phyloP scores from a whole-genome alignment of 2,888 invertebrate genomes.

The Acleris sparsana region DNA sequence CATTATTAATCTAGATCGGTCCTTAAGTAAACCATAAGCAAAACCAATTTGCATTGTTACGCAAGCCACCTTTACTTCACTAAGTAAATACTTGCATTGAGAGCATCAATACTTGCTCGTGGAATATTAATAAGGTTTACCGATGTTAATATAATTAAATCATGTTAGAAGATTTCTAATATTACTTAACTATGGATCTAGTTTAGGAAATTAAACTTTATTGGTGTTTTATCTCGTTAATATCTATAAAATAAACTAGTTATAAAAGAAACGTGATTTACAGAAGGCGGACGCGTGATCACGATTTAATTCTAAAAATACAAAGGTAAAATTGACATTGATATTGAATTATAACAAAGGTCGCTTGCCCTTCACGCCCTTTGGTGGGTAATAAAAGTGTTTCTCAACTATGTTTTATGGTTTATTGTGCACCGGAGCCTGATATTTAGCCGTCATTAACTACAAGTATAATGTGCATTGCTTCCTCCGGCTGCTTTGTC shows the following conservation, averaged over 20 bases:
- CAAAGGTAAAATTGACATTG: conserved; percentile 9
- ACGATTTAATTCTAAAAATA: conserved; percentile 1
- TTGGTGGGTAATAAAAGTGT: conserved; percentile 29
- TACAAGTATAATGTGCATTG: conserved; percentile 29
- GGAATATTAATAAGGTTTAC: conserved; percentile 35
- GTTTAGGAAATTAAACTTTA: conserved; percentile 22
- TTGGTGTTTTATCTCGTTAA: conserved; percentile 7
- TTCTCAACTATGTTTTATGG: conserved; percentile 33
- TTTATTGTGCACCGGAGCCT: conserved; percentile 29
- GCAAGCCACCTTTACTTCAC: conserved; percentile 28
- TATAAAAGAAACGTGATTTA: no score
- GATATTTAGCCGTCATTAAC: conserved; percentile 35
- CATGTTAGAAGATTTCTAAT: conserved; percentile 34
- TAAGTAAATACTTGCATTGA: conserved; percentile 21
- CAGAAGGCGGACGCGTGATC: neutral
- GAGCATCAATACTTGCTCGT: conserved; percentile 28
- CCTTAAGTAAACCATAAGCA: conserved; percentile 27
- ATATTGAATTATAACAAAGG: conserved; percentile 17
- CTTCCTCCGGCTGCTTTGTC: conserved; percentile 37
- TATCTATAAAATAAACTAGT: neutral
- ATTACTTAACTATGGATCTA: conserved; percentile 32
- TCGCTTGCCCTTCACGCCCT: conserved; percentile 27
- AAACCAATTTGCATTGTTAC: conserved; percentile 36
- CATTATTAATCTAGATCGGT: conserved; percentile 21
- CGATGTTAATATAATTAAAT: conserved; percentile 31